Evolutionary conservation across 2,888 invertebrate species (phyloP), one percentile per base, ranked within the genome.

Genomic region (Melieria omissa): DNA sequence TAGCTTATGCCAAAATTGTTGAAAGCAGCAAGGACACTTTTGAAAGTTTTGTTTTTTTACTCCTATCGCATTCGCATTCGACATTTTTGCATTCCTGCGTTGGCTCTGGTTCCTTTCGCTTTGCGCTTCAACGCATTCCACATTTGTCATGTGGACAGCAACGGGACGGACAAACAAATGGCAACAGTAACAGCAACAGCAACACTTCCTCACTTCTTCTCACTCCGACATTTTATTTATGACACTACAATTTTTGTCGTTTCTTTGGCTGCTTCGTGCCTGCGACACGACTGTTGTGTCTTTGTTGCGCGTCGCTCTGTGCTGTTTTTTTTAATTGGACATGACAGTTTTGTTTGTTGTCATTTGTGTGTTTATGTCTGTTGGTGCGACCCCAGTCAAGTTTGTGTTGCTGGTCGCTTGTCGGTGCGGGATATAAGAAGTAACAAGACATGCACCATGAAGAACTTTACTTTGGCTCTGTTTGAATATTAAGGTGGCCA

Each of bases 281-380:
- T 52, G 4, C 52, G 52, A 14, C 4, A 52, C 14, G 6, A 52
- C 14, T 52, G 12, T 29, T 29, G 29, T 12, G n/a, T 52, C 52
- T 5, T 52, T 52, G 12, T 52, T 12, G 12, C 10, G 14, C 14
- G 12, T 52, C 5, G 52, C 52, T 52, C 14, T 52, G 52, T 52
- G 12, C 52, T 8, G 14, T 52, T 52, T 52, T 52, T 52, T 52
- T 52, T 52, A 52, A 52, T 5, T 52, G 52, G 52, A 52, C 52
- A 52, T 52, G 52, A 52, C 52, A 52, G 52, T 52, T 52, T 52
- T 52, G 52, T 52, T 52, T 52, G 52, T 52, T 52, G 14, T 52
- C 52, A 14, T 14, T 52, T 52, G 52, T 52, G 14, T 52, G 14
- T 12, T 52, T 52, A 14, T 14, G 14, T 52, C 29, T 52, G 14